Evolutionary conservation across 1,140 invertebrate genomes (phyloP).

Genomic region (Brachystomella parvula): DNA sequence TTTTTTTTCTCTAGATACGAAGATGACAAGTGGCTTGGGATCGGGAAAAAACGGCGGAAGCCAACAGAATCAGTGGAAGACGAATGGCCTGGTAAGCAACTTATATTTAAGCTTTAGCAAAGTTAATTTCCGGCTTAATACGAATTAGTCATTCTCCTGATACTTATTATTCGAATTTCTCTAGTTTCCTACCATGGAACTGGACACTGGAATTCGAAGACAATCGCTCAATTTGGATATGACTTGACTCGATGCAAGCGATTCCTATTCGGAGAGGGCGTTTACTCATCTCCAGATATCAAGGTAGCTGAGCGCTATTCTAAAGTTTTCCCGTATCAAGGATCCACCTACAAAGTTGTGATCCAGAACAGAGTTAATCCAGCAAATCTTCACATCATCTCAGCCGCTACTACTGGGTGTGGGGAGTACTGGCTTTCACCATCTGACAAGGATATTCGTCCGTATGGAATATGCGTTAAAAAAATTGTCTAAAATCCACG

Average conservation of each 20-base stretch:
- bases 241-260: slow-evolving; percentile 9
- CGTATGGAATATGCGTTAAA: slow-evolving; percentile 24
- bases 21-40: slow-evolving; percentile 12
- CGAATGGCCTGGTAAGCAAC: background rate
- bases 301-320: slow-evolving; percentile 9
- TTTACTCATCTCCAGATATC: slow-evolving; percentile 17
- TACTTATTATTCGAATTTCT: too few relatives aligned
- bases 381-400: background rate
- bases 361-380: slow-evolving; percentile 24
- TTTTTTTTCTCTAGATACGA: background rate
- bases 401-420: background rate
- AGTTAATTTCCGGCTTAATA: too few relatives aligned
- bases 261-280: slow-evolving; percentile 14
- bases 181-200: slow-evolving; percentile 26
- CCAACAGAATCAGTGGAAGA: background rate
- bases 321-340: background rate
- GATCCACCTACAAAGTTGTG: slow-evolving; percentile 17
- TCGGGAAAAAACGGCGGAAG: background rate
- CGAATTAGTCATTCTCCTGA: too few relatives aligned
- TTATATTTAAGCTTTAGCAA: too few relatives aligned
- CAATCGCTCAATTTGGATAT: slow-evolving; percentile 21
- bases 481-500: too few relatives aligned
- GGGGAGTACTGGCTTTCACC: slow-evolving; percentile 24
- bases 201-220: background rate
- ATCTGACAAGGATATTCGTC: slow-evolving; percentile 15